Base-by-base conservation (phyloP, 2,797 vertebrate genomes). In the Pelobates cultripes region DNA sequence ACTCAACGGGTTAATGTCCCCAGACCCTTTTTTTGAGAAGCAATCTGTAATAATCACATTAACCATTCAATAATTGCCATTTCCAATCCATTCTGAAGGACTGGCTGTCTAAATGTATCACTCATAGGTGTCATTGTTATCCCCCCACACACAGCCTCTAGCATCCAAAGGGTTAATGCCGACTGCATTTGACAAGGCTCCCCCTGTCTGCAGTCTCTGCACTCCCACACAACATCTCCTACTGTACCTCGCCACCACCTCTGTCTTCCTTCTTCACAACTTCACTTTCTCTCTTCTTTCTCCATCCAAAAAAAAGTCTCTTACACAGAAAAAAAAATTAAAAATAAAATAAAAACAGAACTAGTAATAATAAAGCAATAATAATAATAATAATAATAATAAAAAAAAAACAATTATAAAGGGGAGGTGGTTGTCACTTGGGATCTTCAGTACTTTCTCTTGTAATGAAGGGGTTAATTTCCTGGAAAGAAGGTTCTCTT, bases 271-370 rank as follows among this genome's bases (percentile, higher is more conserved):
- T 73, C 67, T 74, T 43, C 81, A 75, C 13, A 84, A 84, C 72
- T 83, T 83, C 76, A 83, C 81, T 83, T 75, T 84, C 77, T 84
- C 28, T 73, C 61, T 84, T 71, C 72, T 72, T 66, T 79, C 82
- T 83, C 82, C 82, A 83, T 83, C 71, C 70, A 80, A 64, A 47
- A 68, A 75, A 43, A 57, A 3, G 51, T 60, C 13, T 45, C 45
- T 61, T 47, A 43, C 45, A 43, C 70, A 73, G 41, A 42, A 12
- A 42, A 28, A 2, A 2, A 51, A 51, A 28, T 28, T 28, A 28
- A 28, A 28, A 28, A 28, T 28, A 28, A 60, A 60, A 60, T 13
- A n/a, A n/a, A n/a, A 73, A 43, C 43, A 64, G 4, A 4, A 40
- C 17, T 57, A 14, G 7, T 57, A 1, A 57, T 14, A 57, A 14